Conservation (phyloP, 2,888 invertebrate species). For the Eupithecia insigniata region DNA sequence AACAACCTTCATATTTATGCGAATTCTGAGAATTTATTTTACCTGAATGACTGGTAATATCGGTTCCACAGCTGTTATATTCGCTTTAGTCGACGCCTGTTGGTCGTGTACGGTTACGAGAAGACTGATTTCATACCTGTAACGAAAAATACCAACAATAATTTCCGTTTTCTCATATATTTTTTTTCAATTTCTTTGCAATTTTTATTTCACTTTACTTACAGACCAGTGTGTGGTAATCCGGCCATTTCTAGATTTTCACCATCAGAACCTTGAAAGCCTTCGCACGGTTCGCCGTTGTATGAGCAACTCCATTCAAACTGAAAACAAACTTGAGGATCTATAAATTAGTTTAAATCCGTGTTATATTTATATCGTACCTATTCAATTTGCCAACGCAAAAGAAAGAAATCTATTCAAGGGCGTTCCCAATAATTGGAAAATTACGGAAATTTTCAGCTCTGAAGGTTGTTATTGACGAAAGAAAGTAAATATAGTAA, state of each 20-base stretch:
- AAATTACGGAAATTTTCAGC: not conserved
- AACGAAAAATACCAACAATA: not conserved
- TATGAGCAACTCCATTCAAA: constrained; percentile 56
- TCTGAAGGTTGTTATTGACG: not conserved
- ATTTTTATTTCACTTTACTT: constrained; percentile 39
- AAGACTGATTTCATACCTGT: constrained; percentile 54
- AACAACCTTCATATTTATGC: not conserved
- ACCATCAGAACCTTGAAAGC: constrained; percentile 41
- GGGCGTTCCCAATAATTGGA: not conserved
- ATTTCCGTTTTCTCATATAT: not conserved
- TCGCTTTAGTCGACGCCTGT: constrained; percentile 41
- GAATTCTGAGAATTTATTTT: constrained; percentile 16
- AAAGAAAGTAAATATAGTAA: not conserved
- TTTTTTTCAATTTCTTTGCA: not conserved
- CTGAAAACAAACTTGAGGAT: constrained; percentile 40
- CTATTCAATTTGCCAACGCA: not conserved
- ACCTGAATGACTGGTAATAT: constrained; percentile 60
- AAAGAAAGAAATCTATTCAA: not conserved
- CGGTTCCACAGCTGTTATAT: constrained; percentile 45
- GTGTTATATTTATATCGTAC: not conserved
- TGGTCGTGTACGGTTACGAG: constrained; percentile 48
- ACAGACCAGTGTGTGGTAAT: constrained; percentile 54
- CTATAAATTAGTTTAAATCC: not conserved
- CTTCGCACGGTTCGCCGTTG: constrained; percentile 44
- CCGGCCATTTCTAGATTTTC: constrained; percentile 53